Percentiles rank a stretch among this genome's conserved stretches.
Evolutionary conservation across 2,888 invertebrate species (phyloP).

Genomic region (Tanytarsus gracilentus): DNA sequence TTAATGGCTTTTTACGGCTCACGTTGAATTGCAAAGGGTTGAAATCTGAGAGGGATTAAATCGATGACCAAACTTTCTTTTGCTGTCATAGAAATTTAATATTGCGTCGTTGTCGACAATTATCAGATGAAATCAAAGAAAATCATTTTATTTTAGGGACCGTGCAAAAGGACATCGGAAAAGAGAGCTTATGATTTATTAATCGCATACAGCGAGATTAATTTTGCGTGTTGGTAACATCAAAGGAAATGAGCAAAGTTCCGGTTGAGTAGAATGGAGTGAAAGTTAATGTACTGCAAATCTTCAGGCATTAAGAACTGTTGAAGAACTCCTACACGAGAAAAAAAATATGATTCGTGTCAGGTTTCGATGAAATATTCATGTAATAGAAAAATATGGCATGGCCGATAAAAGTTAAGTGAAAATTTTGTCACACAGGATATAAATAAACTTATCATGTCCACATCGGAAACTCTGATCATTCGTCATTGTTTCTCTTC

Average conservation of each 20-base stretch:
- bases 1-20: no score
- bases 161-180: background rate
- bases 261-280: no score
- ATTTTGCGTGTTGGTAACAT: slow-evolving; percentile 9
- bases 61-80: no score
- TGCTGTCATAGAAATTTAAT: no score
- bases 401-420: slow-evolving; percentile 21
- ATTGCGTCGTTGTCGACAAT: background rate
- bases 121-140: background rate
- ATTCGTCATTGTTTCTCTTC: slow-evolving; percentile 19
- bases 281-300: slow-evolving; percentile 28
- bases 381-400: no score
- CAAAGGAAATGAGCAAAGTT: slow-evolving; percentile 25
- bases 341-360: no score
- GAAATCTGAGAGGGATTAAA: no score
- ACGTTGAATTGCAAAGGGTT: no score
- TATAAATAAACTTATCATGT: slow-evolving; percentile 28
- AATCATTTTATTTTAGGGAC: background rate
- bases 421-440: slow-evolving; percentile 26
- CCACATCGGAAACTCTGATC: slow-evolving; percentile 20
- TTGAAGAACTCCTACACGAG: no score
- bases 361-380: slow-evolving; percentile 3
- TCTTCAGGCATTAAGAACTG: background rate
- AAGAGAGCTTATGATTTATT: slow-evolving; percentile 9
- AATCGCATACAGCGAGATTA: slow-evolving; percentile 2